phyloP scores from a whole-genome alignment of 37 sponge, comb jelly and placozoan genomes.

The Crambe crambe region DNA sequence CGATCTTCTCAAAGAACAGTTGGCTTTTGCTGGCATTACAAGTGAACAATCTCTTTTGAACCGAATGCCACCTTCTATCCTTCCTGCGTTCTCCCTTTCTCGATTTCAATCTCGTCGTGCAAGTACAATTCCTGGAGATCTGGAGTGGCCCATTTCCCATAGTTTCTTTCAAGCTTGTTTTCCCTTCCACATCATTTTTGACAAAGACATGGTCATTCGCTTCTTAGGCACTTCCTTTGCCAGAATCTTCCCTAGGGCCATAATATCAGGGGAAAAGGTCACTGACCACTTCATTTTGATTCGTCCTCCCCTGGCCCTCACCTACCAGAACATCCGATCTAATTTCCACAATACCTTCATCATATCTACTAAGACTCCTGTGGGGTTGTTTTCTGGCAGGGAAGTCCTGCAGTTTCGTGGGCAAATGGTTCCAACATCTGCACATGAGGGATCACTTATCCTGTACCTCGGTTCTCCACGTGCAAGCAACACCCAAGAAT shows the following conservation, averaged over 20 bases:
- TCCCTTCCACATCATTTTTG: constrained; percentile 87
- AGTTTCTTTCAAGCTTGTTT: constrained; percentile 49
- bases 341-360: constrained; percentile 45
- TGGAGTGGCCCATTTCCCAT: constrained; percentile 50
- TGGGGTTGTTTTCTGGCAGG: background rate
- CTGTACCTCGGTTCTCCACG: constrained; percentile 78
- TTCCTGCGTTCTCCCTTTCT: constrained; percentile 9
- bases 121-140: background rate
- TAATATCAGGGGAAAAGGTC: constrained; percentile 6
- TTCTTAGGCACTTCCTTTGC: constrained; percentile 65
- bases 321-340: constrained; percentile 33
- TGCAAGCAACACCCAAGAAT: constrained; percentile 40
- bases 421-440: constrained; percentile 60
- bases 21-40: too few relatives aligned
- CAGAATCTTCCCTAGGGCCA: constrained; percentile 48
- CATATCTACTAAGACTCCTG: constrained; percentile 10
- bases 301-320: constrained; percentile 43
- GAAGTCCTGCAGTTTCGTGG: constrained; percentile 61
- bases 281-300: constrained; percentile 49
- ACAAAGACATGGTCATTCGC: constrained; percentile 36
- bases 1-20: background rate
- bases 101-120: constrained; percentile 17
- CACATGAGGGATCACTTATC: background rate
- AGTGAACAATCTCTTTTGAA: too few relatives aligned
- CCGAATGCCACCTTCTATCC: background rate